phyloP scores from a whole-genome alignment of 2,888 invertebrate genomes.

The Amaurobius ferox region DNA sequence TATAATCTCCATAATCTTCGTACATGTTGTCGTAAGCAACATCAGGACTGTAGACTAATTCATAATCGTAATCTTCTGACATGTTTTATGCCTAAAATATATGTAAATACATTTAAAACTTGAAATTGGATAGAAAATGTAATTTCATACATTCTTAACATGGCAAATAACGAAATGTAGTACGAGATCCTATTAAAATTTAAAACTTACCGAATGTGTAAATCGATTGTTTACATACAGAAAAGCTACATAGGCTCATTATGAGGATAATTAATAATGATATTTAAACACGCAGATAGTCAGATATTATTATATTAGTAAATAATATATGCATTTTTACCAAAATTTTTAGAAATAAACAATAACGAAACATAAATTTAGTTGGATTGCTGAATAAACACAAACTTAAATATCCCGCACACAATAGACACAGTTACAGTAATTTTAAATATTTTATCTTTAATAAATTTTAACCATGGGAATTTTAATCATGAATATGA shows the following conservation, averaged over 20 bases:
- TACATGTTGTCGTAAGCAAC: constrained; percentile 38
- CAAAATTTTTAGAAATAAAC: not conserved
- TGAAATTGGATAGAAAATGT: not conserved
- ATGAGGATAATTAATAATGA: not conserved
- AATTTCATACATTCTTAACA: not conserved
- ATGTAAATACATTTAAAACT: not conserved
- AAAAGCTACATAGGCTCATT: not conserved
- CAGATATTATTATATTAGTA: not conserved
- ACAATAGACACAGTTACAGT: not conserved
- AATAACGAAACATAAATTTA: not conserved
- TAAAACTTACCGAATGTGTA: not conserved
- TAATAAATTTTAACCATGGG: too few relatives aligned
- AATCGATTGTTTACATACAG: not conserved
- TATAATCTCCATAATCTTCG: constrained; percentile 45
- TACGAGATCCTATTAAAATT: too few relatives aligned
- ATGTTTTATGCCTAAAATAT: not conserved
- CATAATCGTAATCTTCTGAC: constrained; percentile 51
- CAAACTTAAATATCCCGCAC: not conserved
- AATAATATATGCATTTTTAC: not conserved
- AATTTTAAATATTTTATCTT: too few relatives aligned
- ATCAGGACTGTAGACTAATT: constrained; percentile 24
- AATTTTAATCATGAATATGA: too few relatives aligned
- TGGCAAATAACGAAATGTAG: not conserved
- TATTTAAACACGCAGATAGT: not conserved
- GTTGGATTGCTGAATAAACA: not conserved